A percentile compares a stretch with the other conserved stretches of the same genome.
phyloP scores from a whole-genome alignment of 2,888 invertebrate species.

The Drosophila maculinotata region DNA sequence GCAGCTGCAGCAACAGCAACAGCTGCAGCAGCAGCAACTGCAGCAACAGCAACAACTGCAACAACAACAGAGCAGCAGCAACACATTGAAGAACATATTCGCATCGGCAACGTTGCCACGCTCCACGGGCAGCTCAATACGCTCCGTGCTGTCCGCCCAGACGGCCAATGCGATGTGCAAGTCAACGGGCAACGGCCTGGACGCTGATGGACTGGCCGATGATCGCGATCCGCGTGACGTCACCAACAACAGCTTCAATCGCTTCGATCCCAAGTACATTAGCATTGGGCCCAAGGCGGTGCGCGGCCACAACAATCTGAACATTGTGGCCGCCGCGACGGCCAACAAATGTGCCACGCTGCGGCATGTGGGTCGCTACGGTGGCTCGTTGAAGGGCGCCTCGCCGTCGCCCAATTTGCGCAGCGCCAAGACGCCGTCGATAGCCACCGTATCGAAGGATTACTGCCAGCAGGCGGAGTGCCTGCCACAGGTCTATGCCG shows the following conservation, averaged over 20 bases:
- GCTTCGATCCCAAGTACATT: constrained; percentile 85
- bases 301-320: constrained; percentile 83
- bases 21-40: constrained; percentile 55
- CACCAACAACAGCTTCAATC: constrained; percentile 85
- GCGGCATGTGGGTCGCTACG: constrained; percentile 85
- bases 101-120: constrained; percentile 84
- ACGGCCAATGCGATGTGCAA: constrained; percentile 82
- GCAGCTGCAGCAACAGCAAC: constrained; percentile 53
- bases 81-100: constrained; percentile 83
- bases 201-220: constrained; percentile 69
- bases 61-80: constrained; percentile 52
- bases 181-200: constrained; percentile 81
- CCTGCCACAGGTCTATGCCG: constrained; percentile 78
- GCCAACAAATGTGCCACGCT: constrained; percentile 85
- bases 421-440: constrained; percentile 85
- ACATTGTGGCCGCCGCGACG: constrained; percentile 80
- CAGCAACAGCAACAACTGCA: constrained; percentile 60
- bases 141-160: constrained; percentile 82
- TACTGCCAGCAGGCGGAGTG: constrained; percentile 84
- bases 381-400: constrained; percentile 84
- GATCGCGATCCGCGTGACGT: constrained; percentile 85
- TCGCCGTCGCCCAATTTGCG: constrained; percentile 85
- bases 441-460: constrained; percentile 85
- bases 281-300: constrained; percentile 85
- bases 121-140: constrained; percentile 83